phyloP scores from a whole-genome alignment of 2,888 invertebrate species.

The Eristalis tenax region DNA sequence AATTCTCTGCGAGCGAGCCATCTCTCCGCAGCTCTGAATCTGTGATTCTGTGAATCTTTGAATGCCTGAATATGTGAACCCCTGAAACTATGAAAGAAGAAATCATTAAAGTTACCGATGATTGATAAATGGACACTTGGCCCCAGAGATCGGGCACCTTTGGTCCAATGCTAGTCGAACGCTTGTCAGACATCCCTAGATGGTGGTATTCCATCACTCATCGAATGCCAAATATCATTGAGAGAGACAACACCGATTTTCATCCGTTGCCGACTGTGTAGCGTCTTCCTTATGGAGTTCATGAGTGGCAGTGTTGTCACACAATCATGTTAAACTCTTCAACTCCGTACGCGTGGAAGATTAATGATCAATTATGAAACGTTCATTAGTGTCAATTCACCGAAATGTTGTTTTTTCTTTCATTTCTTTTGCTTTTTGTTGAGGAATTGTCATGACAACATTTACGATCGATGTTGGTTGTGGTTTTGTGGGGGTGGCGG shows the following conservation, averaged over 20 bases:
- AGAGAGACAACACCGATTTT: not conserved
- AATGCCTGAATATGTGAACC: not conserved
- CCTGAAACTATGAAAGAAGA: constrained; percentile 30
- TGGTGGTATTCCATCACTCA: constrained; percentile 57
- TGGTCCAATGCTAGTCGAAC: constrained; percentile 64
- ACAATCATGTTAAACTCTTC: constrained; percentile 65
- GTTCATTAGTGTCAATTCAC: constrained; percentile 71
- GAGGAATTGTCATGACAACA: constrained; percentile 52
- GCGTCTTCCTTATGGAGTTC: constrained; percentile 61
- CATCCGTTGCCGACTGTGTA: not conserved
- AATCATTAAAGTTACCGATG: constrained; percentile 61
- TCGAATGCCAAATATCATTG: constrained; percentile 46
- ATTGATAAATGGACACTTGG: constrained; percentile 67
- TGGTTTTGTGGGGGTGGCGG: not conserved
- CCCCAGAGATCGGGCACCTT: constrained; percentile 64
- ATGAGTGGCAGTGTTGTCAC: constrained; percentile 66
- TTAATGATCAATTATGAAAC: constrained; percentile 70
- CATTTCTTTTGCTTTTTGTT: not conserved
- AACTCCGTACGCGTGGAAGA: constrained; percentile 48
- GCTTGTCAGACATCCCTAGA: constrained; percentile 66
- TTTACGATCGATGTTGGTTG: not conserved
- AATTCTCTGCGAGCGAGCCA: constrained; percentile 1
- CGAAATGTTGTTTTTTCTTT: constrained; percentile 32
- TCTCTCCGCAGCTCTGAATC: not conserved
- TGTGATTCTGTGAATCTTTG: not conserved